Conservation (phyloP, 2,888 invertebrate genomes). For the Eristalis intricaria region DNA sequence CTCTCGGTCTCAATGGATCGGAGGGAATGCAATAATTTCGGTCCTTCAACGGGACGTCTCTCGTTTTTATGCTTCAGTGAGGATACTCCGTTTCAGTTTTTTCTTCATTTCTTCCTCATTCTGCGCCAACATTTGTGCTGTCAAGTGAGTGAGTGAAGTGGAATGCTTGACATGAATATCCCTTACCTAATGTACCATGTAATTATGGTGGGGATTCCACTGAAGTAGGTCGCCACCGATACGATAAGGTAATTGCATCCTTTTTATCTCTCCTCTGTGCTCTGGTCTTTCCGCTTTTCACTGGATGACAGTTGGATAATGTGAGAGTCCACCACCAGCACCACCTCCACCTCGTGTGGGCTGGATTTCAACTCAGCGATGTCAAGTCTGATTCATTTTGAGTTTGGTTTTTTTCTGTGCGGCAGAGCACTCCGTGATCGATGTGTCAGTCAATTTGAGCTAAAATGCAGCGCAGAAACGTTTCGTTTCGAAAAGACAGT, state of each 20-base stretch:
- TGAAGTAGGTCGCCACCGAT: conserved; percentile 50
- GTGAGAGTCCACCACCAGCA: not conserved
- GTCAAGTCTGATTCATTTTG: not conserved
- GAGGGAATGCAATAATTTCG: conserved; percentile 63
- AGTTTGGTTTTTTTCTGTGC: not conserved
- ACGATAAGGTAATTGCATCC: conserved; percentile 54
- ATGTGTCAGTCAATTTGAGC: conserved; percentile 29
- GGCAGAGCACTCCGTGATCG: not conserved
- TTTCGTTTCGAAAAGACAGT: not conserved
- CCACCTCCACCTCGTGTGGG: not conserved
- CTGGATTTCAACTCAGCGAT: conserved; percentile 4
- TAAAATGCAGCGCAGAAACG: conserved; percentile 15
- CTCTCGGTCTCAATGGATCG: conserved; percentile 59
- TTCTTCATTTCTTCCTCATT: conserved; percentile 1
- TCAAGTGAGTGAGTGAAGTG: conserved; percentile 68
- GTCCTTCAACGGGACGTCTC: conserved; percentile 32
- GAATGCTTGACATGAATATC: conserved; percentile 66
- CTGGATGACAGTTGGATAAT: conserved; percentile 37
- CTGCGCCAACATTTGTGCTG: conserved; percentile 38
- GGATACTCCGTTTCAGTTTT: not conserved
- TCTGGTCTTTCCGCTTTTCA: not conserved
- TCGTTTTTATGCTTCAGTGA: conserved; percentile 24
- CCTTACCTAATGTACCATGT: conserved; percentile 59
- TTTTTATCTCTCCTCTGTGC: conserved; percentile 32
- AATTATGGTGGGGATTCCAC: conserved; percentile 48